phyloP scores from a whole-genome alignment of 2,797 vertebrate genomes.

The Lacerta agilis region DNA sequence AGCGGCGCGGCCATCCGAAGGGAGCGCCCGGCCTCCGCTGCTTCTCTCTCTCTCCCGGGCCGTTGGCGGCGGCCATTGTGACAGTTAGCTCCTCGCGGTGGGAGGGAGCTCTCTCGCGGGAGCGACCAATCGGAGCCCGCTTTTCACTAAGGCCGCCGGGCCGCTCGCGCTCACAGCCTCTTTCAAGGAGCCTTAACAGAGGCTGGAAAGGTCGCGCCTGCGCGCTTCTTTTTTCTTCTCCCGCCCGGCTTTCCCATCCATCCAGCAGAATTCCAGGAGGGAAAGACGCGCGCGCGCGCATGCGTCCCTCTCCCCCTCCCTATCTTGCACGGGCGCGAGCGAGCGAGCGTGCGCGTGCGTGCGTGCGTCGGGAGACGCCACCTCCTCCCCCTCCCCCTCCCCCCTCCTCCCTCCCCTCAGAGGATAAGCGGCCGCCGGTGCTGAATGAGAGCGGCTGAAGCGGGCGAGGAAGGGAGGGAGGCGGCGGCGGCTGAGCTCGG shows the following conservation, averaged over 20 bases:
- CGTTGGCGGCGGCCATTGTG: no score
- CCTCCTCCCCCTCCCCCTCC: no score
- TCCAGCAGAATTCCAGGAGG: background rate
- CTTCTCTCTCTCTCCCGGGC: no score
- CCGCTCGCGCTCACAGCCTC: no score
- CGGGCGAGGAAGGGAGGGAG: background rate
- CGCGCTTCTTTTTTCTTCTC: background rate
- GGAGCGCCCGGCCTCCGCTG: no score
- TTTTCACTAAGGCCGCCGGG: accelerated
- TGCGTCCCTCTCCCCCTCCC: background rate
- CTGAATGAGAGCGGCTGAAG: constrained; percentile 25
- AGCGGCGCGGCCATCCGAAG: no score
- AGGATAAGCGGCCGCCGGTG: background rate
- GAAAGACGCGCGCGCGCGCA: constrained; percentile 2
- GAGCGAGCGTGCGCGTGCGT: background rate
- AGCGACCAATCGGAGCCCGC: background rate
- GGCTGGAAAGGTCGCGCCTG: background rate
- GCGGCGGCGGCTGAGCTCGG: background rate
- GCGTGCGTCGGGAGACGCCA: background rate
- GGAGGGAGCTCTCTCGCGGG: no score
- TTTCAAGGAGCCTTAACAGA: background rate
- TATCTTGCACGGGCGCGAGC: background rate
- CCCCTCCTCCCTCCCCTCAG: background rate
- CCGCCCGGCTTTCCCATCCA: background rate
- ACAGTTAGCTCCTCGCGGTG: no score